A percentile compares a stretch with the other conserved stretches of the same genome.
phyloP scores from a whole-genome alignment of 23 tunicate genomes.

The Ciona savignyi region DNA sequence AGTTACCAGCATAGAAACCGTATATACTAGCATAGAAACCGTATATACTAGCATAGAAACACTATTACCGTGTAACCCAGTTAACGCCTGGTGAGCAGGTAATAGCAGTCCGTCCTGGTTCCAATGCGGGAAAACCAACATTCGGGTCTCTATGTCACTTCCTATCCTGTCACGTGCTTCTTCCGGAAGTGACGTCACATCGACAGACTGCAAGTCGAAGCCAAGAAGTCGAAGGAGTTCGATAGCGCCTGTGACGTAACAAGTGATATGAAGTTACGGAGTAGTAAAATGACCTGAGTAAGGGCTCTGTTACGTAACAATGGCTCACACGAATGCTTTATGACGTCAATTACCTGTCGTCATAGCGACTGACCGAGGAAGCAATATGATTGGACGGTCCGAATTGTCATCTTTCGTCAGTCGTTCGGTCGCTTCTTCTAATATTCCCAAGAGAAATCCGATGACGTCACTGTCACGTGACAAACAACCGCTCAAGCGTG shows the following conservation, averaged over 20 bases:
- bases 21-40: too few relatives aligned
- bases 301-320: too few relatives aligned
- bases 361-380: slow-evolving; percentile 30
- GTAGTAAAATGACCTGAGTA: too few relatives aligned
- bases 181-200: slow-evolving; percentile 22
- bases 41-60: too few relatives aligned
- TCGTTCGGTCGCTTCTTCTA: slow-evolving; percentile 82
- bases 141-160: slow-evolving; percentile 7
- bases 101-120: slow-evolving; percentile 65
- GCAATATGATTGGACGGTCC: slow-evolving; percentile 39
- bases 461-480: slow-evolving; percentile 58
- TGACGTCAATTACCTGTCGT: slow-evolving; percentile 1
- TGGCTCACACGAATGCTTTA: too few relatives aligned
- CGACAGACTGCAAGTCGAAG: slow-evolving; percentile 60
- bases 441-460: slow-evolving; percentile 39
- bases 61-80: slow-evolving; percentile 72
- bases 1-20: too few relatives aligned
- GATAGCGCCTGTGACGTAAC: slow-evolving; percentile 32
- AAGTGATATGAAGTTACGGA: too few relatives aligned
- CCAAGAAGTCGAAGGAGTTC: slow-evolving; percentile 51
- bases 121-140: slow-evolving; percentile 83
- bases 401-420: slow-evolving; percentile 59
- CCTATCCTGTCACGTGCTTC: slow-evolving; percentile 3
- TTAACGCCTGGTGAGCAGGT: slow-evolving; percentile 71
- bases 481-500: slow-evolving; percentile 35